A percentile compares a stretch with the other conserved stretches of the same genome.
phyloP scores from a whole-genome alignment of 2,888 invertebrate genomes.

The Eupithecia vulgata region DNA sequence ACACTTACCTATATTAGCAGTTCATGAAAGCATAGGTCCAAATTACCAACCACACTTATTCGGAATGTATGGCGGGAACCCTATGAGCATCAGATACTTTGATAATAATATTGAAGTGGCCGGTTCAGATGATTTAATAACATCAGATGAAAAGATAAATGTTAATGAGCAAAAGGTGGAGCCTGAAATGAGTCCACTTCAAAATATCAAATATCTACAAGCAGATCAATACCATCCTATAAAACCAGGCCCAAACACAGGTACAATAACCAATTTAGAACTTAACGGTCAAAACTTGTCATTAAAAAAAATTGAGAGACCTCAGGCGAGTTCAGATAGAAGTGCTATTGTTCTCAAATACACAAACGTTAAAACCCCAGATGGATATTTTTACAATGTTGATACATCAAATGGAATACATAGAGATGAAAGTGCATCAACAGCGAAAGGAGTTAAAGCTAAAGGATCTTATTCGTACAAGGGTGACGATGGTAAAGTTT shows the following conservation, averaged over 20 bases:
- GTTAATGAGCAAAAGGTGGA: background rate
- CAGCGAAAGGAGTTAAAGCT: slow-evolving; percentile 66
- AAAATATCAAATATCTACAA: background rate
- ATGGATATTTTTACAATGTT: slow-evolving; percentile 66
- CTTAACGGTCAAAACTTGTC: slow-evolving; percentile 32
- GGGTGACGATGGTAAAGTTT: slow-evolving; percentile 74
- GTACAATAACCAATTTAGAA: slow-evolving; percentile 21
- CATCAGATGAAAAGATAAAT: slow-evolving; percentile 5
- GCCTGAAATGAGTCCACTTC: background rate
- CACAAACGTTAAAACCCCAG: slow-evolving; percentile 60
- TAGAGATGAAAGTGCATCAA: slow-evolving; percentile 67
- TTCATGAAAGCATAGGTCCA: background rate
- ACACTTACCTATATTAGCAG: slow-evolving; percentile 6
- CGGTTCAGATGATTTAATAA: background rate
- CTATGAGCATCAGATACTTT: slow-evolving; percentile 24
- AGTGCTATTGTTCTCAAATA: slow-evolving; percentile 66
- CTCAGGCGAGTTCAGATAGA: slow-evolving; percentile 61
- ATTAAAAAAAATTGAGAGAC: slow-evolving; percentile 49
- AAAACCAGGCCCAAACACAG: background rate
- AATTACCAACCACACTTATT: slow-evolving; percentile 32
- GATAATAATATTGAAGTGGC: background rate
- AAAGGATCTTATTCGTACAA: slow-evolving; percentile 70
- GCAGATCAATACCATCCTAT: background rate
- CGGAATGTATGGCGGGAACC: slow-evolving; percentile 35
- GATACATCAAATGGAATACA: slow-evolving; percentile 76